Conservation (phyloP, 2,888 invertebrate genomes). For the Orthonychiurus folsomi region DNA sequence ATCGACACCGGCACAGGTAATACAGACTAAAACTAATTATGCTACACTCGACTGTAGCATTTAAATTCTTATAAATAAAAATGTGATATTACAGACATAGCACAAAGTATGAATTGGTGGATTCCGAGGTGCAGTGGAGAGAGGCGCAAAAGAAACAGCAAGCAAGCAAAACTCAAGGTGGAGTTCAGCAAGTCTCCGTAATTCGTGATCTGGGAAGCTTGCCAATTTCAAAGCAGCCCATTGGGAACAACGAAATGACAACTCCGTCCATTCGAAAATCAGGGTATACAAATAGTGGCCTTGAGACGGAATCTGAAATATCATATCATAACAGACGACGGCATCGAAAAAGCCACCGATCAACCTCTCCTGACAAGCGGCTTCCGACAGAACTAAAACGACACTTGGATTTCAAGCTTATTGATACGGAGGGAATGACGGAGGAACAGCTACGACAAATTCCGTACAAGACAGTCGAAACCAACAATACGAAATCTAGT, state of each 20-base stretch:
- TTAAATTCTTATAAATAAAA: too few relatives aligned
- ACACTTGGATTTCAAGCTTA: constrained; percentile 76
- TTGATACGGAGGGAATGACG: constrained; percentile 81
- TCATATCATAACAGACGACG: constrained; percentile 43
- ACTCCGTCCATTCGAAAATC: constrained; percentile 31
- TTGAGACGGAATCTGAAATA: constrained; percentile 47
- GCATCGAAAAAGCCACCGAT: constrained; percentile 45
- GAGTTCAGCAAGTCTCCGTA: constrained; percentile 54
- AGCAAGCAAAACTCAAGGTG: constrained; percentile 49
- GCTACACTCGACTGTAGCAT: constrained; percentile 1
- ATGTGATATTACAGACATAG: neutral
- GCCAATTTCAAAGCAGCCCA: neutral
- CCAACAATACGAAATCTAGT: neutral
- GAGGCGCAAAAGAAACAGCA: constrained; percentile 72
- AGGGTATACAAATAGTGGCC: constrained; percentile 45
- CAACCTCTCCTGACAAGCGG: constrained; percentile 62
- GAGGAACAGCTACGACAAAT: constrained; percentile 50
- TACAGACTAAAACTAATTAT: constrained; percentile 16
- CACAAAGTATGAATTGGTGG: constrained; percentile 57
- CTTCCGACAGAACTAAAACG: constrained; percentile 68
- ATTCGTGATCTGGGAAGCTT: constrained; percentile 20
- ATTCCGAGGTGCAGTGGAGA: constrained; percentile 80
- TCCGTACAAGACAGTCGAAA: constrained; percentile 10
- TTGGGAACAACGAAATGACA: neutral
- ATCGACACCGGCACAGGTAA: constrained; percentile 41